phyloP scores from a whole-genome alignment of 2,113 vertebrate genomes.

The Pelusios castaneus region DNA sequence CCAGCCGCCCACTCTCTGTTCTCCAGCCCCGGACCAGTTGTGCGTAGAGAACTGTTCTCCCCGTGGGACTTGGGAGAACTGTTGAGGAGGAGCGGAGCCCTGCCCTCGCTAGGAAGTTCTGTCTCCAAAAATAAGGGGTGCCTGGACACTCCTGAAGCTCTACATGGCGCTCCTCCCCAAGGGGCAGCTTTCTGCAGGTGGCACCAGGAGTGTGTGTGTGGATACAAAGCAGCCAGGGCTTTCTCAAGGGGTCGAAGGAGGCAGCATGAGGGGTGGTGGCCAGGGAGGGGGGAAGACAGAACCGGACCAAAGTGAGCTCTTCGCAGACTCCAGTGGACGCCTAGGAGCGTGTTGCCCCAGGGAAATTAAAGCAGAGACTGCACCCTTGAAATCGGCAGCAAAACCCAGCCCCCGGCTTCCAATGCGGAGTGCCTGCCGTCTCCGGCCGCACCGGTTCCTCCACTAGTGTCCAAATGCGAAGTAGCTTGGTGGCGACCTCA shows the following conservation, averaged over 20 bases:
- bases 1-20: too few relatives aligned
- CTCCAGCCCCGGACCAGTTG: too few relatives aligned
- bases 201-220: too few relatives aligned
- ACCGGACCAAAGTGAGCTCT: not conserved
- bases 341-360: not conserved
- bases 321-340: not conserved
- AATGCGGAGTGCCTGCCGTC: not conserved
- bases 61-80: too few relatives aligned
- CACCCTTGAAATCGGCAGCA: not conserved
- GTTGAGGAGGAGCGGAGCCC: not conserved
- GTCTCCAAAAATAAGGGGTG: not conserved
- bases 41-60: not conserved
- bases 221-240: too few relatives aligned
- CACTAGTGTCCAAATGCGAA: not conserved
- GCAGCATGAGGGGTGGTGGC: not conserved
- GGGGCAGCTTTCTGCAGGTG: too few relatives aligned
- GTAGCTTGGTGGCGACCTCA: too few relatives aligned
- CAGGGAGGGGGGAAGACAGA: not conserved
- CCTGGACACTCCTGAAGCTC: not conserved
- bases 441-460: not conserved
- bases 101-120: not conserved
- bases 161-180: not conserved
- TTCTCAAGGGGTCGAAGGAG: too few relatives aligned
- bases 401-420: too few relatives aligned
- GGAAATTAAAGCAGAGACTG: not conserved